Conservation (phyloP, 2,113 vertebrate species). For the Ceyx margarethae region DNA sequence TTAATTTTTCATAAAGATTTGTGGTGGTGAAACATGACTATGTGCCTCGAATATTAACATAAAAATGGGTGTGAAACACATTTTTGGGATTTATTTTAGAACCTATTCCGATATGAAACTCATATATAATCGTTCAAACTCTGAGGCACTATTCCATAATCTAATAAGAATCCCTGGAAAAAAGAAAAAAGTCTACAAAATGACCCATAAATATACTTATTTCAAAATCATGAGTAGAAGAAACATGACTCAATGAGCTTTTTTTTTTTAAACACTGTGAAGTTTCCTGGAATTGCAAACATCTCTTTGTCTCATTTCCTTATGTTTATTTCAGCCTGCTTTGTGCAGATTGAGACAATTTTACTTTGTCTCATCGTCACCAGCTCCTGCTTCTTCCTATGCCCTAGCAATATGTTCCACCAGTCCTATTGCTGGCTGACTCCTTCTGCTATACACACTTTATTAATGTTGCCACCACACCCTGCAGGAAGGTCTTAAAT, state of each 20-base stretch:
- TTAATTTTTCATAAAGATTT: constrained; percentile 29
- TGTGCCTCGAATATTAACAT: neutral
- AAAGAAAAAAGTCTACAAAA: neutral
- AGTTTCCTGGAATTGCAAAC: neutral
- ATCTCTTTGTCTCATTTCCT: neutral
- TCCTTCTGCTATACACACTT: neutral
- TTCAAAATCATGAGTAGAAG: neutral
- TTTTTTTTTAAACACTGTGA: neutral
- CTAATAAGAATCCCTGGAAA: neutral
- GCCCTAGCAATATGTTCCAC: neutral
- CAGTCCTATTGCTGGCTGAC: neutral
- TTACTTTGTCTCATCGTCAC: neutral
- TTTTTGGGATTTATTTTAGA: neutral
- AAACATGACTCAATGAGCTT: neutral
- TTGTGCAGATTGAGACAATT: neutral
- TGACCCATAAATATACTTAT: neutral
- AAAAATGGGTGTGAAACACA: neutral
- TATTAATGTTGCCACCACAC: neutral
- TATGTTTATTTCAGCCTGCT: neutral
- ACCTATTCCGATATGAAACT: neutral
- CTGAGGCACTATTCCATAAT: neutral
- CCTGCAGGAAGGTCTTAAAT: neutral
- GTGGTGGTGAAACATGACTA: neutral
- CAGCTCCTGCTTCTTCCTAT: neutral
- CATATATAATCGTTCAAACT: neutral